These are phyloP conservation scores for Neotoma lepida DNA, from an alignment of 2,113 vertebrate genomes.

Conservation along the genomic window DNA sequence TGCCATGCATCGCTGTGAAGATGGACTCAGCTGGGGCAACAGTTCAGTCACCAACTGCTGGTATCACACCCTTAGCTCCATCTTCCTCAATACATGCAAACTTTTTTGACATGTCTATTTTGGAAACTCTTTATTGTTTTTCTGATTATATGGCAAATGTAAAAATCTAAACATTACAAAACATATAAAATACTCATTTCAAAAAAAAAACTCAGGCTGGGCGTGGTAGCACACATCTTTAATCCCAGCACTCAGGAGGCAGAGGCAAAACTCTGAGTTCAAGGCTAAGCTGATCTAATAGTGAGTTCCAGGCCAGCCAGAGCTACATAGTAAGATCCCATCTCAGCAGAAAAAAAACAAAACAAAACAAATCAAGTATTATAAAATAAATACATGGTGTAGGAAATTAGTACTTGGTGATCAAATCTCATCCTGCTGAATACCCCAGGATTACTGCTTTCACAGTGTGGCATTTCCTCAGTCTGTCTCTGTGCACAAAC, in stretches of 20 bases:
- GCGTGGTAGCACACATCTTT: not conserved
- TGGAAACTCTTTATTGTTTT: slow-evolving; percentile 51
- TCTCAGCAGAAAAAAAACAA: not conserved
- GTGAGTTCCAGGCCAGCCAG: not conserved
- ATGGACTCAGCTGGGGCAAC: not conserved
- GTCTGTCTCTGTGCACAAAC: too few species aligned
- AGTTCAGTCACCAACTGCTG: too few species aligned
- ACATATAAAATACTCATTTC: slow-evolving; percentile 3
- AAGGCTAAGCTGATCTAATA: not conserved
- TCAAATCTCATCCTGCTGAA: accelerated
- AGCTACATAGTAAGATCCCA: not conserved
- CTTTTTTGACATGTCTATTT: not conserved
- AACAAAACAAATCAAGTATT: not conserved
- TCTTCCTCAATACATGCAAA: not conserved
- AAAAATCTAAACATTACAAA: slow-evolving; percentile 51
- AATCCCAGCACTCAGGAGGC: not conserved
- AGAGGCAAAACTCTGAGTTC: not conserved
- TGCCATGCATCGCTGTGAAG: not conserved
- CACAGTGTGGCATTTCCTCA: not conserved
- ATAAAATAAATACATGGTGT: not conserved
- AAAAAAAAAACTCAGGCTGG: slow-evolving; percentile 15
- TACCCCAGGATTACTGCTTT: not conserved
- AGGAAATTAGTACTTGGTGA: not conserved
- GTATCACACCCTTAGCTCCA: not conserved
- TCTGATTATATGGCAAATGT: not conserved